Conservation (phyloP, 2,888 invertebrate genomes). For the Thalpophila matura region DNA sequence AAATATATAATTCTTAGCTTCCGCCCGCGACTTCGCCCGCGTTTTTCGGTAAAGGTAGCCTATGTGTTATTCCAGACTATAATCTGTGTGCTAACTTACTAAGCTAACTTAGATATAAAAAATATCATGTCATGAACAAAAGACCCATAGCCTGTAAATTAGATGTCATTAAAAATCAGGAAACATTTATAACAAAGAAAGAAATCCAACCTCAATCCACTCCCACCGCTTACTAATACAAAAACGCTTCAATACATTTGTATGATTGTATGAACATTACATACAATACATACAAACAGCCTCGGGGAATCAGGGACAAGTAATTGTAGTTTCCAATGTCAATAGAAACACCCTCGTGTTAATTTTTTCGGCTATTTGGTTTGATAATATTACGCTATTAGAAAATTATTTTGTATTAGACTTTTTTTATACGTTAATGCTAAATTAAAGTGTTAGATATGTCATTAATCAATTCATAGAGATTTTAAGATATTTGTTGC, state of each 20-base stretch:
- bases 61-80: too few species aligned
- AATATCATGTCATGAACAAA: too few species aligned
- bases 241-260: constrained; percentile 53
- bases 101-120: too few species aligned
- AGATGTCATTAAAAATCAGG: too few species aligned
- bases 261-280: constrained; percentile 49
- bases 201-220: constrained; percentile 2
- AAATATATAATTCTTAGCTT: too few species aligned
- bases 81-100: too few species aligned
- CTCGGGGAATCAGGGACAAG: constrained; percentile 42
- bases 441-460: too few species aligned
- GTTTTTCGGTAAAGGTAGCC: too few species aligned
- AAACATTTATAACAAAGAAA: background rate
- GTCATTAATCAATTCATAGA: too few species aligned
- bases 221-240: constrained; percentile 19
- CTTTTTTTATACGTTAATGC: background rate
- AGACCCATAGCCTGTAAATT: too few species aligned
- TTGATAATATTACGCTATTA: constrained; percentile 54
- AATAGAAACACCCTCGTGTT: constrained; percentile 55
- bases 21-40: too few species aligned
- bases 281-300: constrained; percentile 40
- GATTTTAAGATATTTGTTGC: too few species aligned
- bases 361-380: constrained; percentile 53
- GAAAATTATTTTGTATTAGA: constrained; percentile 28
- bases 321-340: constrained; percentile 66